Percentiles rank a stretch among this genome's conserved stretches.
Evolutionary conservation across 2,888 invertebrate genomes (phyloP).

Genomic region (Pammene fasciana): DNA sequence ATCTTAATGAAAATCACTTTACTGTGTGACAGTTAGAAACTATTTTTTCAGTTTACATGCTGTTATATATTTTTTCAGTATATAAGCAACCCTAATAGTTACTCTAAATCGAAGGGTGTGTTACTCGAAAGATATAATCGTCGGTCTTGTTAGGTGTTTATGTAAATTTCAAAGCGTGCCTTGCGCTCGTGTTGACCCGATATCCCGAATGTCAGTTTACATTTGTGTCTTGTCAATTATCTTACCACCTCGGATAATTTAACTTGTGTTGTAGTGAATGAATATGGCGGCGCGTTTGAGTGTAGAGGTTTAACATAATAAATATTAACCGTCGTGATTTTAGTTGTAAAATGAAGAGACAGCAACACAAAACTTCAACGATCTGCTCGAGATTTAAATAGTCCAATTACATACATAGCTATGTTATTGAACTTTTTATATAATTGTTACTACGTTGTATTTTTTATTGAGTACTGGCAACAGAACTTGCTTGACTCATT

Average conservation of each 20-base stretch:
- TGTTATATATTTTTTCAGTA: too few species aligned
- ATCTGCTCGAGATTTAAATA: too few species aligned
- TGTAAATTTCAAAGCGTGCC: constrained; percentile 38
- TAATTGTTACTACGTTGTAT: too few species aligned
- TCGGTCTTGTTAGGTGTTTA: constrained; percentile 33
- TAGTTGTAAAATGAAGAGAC: neutral
- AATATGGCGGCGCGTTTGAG: neutral
- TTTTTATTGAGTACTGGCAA: too few species aligned
- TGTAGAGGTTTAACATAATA: neutral
- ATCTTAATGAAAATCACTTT: too few species aligned
- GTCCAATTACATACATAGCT: too few species aligned
- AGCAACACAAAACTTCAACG: neutral
- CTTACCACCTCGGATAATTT: constrained; percentile 17
- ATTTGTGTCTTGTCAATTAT: constrained; percentile 26
- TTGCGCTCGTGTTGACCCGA: constrained; percentile 17
- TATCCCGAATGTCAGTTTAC: constrained; percentile 17
- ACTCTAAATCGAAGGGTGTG: constrained; percentile 22
- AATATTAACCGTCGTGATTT: neutral
- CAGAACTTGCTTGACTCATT: too few species aligned
- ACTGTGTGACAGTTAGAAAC: too few species aligned
- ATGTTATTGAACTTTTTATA: too few species aligned
- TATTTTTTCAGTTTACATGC: too few species aligned
- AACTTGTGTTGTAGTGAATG: constrained; percentile 8
- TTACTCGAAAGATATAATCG: constrained; percentile 21
- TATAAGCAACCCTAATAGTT: constrained; percentile 8